A percentile compares a stretch with the other conserved stretches of the same genome.
Conservation (phyloP, 2,888 invertebrate genomes). For the Gonocerus acuteangulatus region DNA sequence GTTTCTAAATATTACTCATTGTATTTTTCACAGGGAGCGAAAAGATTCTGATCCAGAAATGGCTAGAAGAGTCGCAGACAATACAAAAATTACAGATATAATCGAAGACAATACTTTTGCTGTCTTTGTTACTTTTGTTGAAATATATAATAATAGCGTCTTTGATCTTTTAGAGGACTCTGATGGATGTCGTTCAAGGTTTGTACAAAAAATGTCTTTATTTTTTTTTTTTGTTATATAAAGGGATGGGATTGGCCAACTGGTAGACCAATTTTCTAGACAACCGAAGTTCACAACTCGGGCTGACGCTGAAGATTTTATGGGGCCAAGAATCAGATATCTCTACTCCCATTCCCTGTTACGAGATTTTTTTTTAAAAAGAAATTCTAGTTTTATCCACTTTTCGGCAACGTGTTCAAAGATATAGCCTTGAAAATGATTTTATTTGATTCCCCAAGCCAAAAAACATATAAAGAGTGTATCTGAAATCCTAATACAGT, state of each 20-base stretch:
- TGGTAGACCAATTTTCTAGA: no score
- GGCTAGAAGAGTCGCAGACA: slow-evolving; percentile 48
- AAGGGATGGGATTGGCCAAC: background rate
- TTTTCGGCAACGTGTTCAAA: no score
- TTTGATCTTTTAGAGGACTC: slow-evolving; percentile 88
- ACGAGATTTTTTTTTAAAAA: no score
- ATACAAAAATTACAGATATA: slow-evolving; percentile 54
- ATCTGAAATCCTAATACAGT: no score
- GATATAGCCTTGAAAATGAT: no score
- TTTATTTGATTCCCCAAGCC: no score
- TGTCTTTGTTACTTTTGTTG: slow-evolving; percentile 90
- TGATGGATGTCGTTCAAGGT: slow-evolving; percentile 55
- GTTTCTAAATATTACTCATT: background rate
- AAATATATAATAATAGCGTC: slow-evolving; percentile 93
- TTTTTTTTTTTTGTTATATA: background rate
- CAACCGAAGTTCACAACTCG: no score
- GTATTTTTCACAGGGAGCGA: slow-evolving; percentile 41
- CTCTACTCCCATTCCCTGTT: no score
- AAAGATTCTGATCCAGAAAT: slow-evolving; percentile 58
- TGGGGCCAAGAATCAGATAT: no score
- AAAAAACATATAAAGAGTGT: no score
- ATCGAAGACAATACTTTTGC: slow-evolving; percentile 78
- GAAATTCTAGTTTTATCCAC: no score
- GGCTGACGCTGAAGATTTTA: no score
- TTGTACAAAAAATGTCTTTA: slow-evolving; percentile 27